A percentile compares a stretch with the other conserved stretches of the same genome.
Evolutionary conservation across 1,140 invertebrate species (phyloP).

Genomic region (Globodera rostochiensis): DNA sequence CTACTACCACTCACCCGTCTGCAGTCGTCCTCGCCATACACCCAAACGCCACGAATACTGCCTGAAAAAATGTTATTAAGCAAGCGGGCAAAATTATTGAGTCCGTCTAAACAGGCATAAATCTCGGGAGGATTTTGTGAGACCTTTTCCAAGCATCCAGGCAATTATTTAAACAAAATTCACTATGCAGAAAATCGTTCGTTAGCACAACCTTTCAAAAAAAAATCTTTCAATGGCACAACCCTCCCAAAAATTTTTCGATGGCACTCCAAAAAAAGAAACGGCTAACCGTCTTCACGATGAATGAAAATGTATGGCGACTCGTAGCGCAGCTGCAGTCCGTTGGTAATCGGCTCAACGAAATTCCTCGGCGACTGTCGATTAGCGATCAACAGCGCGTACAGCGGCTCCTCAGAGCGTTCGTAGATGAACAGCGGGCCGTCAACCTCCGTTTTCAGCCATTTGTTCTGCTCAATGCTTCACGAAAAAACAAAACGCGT

Average conservation of each 20-base stretch:
- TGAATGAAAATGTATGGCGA: slow-evolving; percentile 52
- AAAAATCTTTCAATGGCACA: too few relatives aligned
- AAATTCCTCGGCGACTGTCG: slow-evolving; percentile 53
- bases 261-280: too few relatives aligned
- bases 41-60: slow-evolving; percentile 33
- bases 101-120: too few relatives aligned
- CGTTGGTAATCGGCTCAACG: slow-evolving; percentile 44
- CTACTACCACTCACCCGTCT: slow-evolving; percentile 26
- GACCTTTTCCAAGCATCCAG: too few relatives aligned
- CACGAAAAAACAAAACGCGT: background rate
- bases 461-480: slow-evolving; percentile 15
- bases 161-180: too few relatives aligned
- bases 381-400: slow-evolving; percentile 56
- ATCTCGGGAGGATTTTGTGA: too few relatives aligned
- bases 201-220: too few relatives aligned
- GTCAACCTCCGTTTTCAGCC: slow-evolving; percentile 44
- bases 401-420: slow-evolving; percentile 40
- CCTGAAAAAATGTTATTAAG: slow-evolving; percentile 17
- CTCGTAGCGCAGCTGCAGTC: slow-evolving; percentile 38
- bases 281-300: slow-evolving; percentile 38
- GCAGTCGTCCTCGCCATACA: slow-evolving; percentile 39
- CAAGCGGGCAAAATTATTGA: too few relatives aligned
- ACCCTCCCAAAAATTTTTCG: background rate
- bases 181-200: too few relatives aligned
- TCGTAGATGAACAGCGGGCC: slow-evolving; percentile 53